Conservation (phyloP, 2,888 invertebrate genomes). For the Argyresthia goedartella region DNA sequence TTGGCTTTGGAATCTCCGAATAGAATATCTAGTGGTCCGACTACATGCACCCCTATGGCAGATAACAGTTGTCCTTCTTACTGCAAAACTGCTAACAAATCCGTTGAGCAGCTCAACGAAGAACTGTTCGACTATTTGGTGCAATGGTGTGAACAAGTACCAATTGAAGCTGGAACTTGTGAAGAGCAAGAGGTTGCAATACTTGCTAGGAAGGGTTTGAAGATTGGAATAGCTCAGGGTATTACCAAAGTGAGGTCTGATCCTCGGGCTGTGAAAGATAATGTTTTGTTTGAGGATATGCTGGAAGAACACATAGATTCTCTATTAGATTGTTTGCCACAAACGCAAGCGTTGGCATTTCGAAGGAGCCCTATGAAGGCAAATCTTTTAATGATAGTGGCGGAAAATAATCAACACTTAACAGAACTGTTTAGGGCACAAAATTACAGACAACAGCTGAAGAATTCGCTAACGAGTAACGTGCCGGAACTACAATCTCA, state of each 20-base stretch:
- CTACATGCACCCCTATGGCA: neutral
- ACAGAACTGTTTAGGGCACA: no score
- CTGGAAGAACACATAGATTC: conserved; percentile 44
- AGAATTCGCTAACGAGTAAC: no score
- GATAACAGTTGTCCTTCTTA: neutral
- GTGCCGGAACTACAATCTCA: no score
- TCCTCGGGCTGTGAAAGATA: conserved; percentile 25
- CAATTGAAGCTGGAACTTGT: conserved; percentile 19
- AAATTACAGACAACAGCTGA: no score
- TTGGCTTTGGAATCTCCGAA: neutral
- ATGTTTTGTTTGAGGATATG: conserved; percentile 34
- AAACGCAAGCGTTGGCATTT: conserved; percentile 24
- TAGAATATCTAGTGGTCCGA: neutral
- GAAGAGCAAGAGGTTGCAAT: conserved; percentile 22
- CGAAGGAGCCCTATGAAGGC: conserved; percentile 29
- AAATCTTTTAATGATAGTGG: conserved; percentile 15
- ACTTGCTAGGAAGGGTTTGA: conserved; percentile 28
- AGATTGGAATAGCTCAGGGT: conserved; percentile 36
- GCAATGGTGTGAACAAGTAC: conserved; percentile 34
- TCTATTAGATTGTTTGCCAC: conserved; percentile 31
- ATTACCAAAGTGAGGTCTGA: conserved; percentile 34
- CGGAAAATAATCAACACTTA: no score
- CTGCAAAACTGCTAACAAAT: neutral
- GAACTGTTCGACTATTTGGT: conserved; percentile 13
- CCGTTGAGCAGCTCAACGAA: neutral